A percentile compares a stretch with the other conserved stretches of the same genome.
phyloP scores from a whole-genome alignment of 2,888 invertebrate genomes.

The Blera fallax region DNA sequence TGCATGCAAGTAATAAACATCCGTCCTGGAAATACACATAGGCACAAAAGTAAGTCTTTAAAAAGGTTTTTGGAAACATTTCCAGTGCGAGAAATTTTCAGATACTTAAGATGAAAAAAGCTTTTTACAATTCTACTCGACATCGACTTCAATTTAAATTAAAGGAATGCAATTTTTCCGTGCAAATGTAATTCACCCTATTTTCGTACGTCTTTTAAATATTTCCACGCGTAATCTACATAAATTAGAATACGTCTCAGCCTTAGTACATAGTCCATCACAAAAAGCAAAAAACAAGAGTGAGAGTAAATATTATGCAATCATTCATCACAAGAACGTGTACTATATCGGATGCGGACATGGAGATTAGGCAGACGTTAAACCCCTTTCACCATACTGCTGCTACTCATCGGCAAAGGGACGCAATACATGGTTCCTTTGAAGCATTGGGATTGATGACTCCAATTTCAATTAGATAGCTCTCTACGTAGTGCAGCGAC shows the following conservation, averaged over 20 bases:
- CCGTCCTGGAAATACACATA: too few relatives aligned
- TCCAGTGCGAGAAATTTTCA: too few relatives aligned
- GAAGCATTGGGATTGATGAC: constrained; percentile 59
- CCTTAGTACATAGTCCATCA: not conserved
- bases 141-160: too few relatives aligned
- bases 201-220: not conserved
- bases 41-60: too few relatives aligned
- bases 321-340: constrained; percentile 52
- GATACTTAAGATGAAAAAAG: too few relatives aligned
- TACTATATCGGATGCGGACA: constrained; percentile 56
- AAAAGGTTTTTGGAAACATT: too few relatives aligned
- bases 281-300: not conserved
- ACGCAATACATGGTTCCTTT: constrained; percentile 18
- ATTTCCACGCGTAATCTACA: not conserved
- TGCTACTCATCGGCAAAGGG: not conserved
- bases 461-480: constrained; percentile 52
- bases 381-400: constrained; percentile 13
- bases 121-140: too few relatives aligned
- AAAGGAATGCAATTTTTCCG: too few relatives aligned
- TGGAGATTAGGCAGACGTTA: constrained; percentile 44
- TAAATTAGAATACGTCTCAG: not conserved
- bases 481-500: constrained; percentile 15
- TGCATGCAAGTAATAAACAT: too few relatives aligned
- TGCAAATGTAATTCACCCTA: constrained; percentile 15
- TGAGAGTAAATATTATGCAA: constrained; percentile 61